Percentiles rank a stretch among this genome's conserved stretches.
Evolutionary conservation across 2,113 vertebrate species (phyloP).

Genomic region (Clinocottus analis): DNA sequence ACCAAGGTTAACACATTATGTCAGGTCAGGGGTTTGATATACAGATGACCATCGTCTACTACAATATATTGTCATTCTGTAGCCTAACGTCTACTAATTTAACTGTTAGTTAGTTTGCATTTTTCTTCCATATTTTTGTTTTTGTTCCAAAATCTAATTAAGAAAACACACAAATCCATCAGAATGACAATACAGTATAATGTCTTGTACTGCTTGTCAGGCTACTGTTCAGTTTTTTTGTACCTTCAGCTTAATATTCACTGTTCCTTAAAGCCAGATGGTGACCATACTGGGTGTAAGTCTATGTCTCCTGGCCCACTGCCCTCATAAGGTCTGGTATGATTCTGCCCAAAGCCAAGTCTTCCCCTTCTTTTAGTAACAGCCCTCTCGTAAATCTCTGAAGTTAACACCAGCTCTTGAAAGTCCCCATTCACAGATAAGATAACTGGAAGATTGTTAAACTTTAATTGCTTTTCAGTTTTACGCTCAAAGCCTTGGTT

Average conservation of each 20-base stretch:
- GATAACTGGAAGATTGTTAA: conserved; percentile 42
- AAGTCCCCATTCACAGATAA: conserved; percentile 34
- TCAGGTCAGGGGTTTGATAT: background rate
- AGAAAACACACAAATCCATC: background rate
- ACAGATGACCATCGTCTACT: background rate
- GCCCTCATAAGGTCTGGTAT: conserved; percentile 14
- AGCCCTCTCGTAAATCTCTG: conserved; percentile 49
- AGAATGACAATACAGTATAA: background rate
- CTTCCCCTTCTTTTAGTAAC: conserved; percentile 11
- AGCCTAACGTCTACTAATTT: background rate
- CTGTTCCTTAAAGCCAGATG: conserved; percentile 18
- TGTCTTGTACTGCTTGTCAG: background rate
- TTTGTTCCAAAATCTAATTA: background rate
- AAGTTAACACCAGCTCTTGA: conserved; percentile 41
- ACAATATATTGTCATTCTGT: background rate
- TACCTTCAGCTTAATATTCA: background rate
- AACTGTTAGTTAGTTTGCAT: background rate
- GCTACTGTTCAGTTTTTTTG: conserved; percentile 2
- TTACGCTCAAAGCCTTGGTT: conserved; percentile 18
- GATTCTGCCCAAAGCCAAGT: conserved; percentile 26
- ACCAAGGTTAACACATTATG: background rate
- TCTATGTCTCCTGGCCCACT: conserved; percentile 12
- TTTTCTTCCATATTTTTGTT: background rate
- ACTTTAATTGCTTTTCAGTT: conserved; percentile 49
- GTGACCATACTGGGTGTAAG: conserved; percentile 17